These are phyloP conservation scores for Coregonus clupeaformis DNA, from an alignment of 2,113 vertebrate species.

Conservation along the genomic window DNA sequence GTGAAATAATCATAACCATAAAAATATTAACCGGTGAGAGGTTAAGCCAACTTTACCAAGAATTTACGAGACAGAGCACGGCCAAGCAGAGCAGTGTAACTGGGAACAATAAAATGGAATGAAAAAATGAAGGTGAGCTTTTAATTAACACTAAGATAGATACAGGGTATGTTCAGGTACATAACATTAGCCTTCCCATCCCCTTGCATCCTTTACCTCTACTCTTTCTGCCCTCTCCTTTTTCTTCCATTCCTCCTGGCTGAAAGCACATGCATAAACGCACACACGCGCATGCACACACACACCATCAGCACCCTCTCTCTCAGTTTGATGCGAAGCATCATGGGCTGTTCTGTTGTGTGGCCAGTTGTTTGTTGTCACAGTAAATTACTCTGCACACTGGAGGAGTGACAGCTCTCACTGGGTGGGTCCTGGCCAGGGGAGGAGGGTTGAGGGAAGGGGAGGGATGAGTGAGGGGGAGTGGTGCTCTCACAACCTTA, in stretches of 20 bases:
- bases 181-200: no score
- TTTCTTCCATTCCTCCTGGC: no score
- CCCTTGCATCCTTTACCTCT: no score
- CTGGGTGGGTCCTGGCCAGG: slow-evolving; percentile 45
- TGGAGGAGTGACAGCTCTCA: slow-evolving; percentile 60
- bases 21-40: slow-evolving; percentile 32
- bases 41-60: slow-evolving; percentile 16
- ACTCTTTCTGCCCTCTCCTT: no score
- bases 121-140: slow-evolving; percentile 29
- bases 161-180: no score
- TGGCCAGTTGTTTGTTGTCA: slow-evolving; percentile 71
- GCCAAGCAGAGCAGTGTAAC: slow-evolving; percentile 16
- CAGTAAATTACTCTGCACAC: slow-evolving; percentile 68
- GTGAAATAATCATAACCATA: slow-evolving; percentile 28
- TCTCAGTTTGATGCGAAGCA: no score
- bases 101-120: slow-evolving; percentile 31
- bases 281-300: no score
- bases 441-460: background rate
- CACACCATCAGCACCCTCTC: no score
- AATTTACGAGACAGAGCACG: slow-evolving; percentile 22
- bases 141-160: background rate
- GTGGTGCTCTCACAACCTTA: background rate
- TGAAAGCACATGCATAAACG: no score
- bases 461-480: background rate
- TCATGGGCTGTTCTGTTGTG: slow-evolving; percentile 6